Conservation (phyloP, 2,113 vertebrate species). For the Quiscalus mexicanus region DNA sequence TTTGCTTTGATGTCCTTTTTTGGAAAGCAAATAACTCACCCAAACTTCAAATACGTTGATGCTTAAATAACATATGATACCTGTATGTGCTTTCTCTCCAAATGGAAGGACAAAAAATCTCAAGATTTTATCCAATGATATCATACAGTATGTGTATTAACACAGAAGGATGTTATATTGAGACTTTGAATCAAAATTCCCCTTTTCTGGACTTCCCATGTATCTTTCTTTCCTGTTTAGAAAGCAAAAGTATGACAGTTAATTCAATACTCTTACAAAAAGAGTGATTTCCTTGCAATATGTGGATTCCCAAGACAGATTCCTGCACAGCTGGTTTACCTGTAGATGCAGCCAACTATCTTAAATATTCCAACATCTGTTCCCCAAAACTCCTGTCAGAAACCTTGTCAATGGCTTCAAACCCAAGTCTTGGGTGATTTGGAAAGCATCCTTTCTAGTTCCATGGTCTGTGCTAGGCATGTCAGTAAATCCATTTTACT, state of each 20-base stretch:
- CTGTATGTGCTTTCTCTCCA: neutral
- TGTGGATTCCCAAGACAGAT: neutral
- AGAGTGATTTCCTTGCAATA: neutral
- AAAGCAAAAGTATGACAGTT: slow-evolving; percentile 14
- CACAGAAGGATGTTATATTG: neutral
- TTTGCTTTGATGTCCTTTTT: neutral
- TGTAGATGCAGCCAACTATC: neutral
- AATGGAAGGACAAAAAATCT: neutral
- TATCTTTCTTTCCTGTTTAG: slow-evolving; percentile 21
- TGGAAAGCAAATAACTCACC: neutral
- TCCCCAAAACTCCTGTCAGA: neutral
- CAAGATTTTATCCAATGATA: neutral
- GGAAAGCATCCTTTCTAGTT: neutral
- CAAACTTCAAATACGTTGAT: neutral
- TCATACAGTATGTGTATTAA: neutral
- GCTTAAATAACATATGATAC: slow-evolving; percentile 6
- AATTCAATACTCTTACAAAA: neutral
- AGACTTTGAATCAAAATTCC: slow-evolving; percentile 16
- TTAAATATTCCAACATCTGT: neutral
- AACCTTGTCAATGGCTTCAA: neutral
- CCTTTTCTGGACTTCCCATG: slow-evolving; percentile 1
- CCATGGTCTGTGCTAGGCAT: neutral
- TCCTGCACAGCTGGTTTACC: neutral
- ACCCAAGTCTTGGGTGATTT: neutral
- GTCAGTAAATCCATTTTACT: neutral